These are phyloP conservation scores for Muscidifurax raptorellus DNA, from an alignment of 1,140 invertebrate species.

Conservation along the genomic window DNA sequence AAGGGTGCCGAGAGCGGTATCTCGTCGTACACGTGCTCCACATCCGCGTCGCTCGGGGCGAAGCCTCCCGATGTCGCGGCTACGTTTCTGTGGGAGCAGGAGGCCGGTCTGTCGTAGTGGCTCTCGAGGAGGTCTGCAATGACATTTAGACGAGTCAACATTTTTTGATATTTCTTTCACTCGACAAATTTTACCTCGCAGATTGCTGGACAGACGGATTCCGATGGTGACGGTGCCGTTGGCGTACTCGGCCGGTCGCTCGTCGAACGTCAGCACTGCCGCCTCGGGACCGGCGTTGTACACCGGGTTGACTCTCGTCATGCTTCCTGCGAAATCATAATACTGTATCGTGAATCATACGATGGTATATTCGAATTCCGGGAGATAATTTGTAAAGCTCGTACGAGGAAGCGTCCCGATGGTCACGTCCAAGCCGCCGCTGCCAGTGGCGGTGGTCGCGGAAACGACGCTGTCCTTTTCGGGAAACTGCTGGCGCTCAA, in stretches of 20 bases:
- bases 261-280: constrained; percentile 58
- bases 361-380: too few relatives aligned
- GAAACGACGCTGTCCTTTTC: constrained; percentile 40
- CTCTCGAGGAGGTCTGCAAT: constrained; percentile 68
- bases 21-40: constrained; percentile 72
- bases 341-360: too few relatives aligned
- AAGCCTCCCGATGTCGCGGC: background rate
- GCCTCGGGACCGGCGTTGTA: constrained; percentile 50
- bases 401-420: constrained; percentile 46
- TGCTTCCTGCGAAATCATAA: constrained; percentile 63
- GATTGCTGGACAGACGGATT: constrained; percentile 65
- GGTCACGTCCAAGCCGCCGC: constrained; percentile 49
- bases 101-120: constrained; percentile 71
- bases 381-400: background rate
- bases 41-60: constrained; percentile 55
- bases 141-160: too few relatives aligned
- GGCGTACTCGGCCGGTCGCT: constrained; percentile 64
- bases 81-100: constrained; percentile 55
- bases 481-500: constrained; percentile 40
- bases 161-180: too few relatives aligned
- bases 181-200: too few relatives aligned
- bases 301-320: constrained; percentile 56
- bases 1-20: constrained; percentile 67
- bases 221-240: constrained; percentile 68
- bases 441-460: background rate